Evolutionary conservation across 2,113 vertebrate genomes (phyloP).

Genomic region (Rhineura floridana): DNA sequence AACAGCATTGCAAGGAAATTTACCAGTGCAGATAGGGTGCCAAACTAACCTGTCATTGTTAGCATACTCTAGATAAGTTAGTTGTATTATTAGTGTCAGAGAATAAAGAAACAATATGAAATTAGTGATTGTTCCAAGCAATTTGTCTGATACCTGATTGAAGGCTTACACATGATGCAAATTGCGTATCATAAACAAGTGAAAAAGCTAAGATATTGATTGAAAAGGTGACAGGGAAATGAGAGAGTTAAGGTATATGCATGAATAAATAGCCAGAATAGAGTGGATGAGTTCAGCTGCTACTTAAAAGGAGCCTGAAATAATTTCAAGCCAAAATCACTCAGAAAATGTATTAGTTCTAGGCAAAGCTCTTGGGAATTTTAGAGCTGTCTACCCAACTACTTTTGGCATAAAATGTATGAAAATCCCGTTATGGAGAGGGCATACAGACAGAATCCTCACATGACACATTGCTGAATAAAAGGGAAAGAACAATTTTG

Average conservation of each 20-base stretch:
- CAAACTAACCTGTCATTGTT: neutral
- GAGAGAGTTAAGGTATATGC: neutral
- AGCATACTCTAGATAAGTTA: neutral
- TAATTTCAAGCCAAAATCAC: conserved; percentile 34
- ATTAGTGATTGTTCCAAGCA: no score
- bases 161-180: no score
- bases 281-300: conserved; percentile 3
- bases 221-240: neutral
- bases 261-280: neutral
- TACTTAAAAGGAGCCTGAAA: conserved; percentile 22
- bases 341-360: conserved; percentile 10
- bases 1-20: neutral
- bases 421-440: conserved; percentile 34
- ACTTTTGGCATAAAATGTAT: conserved; percentile 25
- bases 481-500: conserved; percentile 43
- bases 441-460: neutral
- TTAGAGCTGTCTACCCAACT: conserved; percentile 30
- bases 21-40: neutral
- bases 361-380: rapidly evolving
- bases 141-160: no score
- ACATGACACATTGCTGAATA: conserved; percentile 25
- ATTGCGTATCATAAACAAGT: no score
- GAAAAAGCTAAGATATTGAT: no score
- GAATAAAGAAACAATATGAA: no score
- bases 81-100: no score